These are phyloP conservation scores for Neostethus bicornis DNA, from an alignment of 2,797 vertebrate species.

Conservation along the genomic window DNA sequence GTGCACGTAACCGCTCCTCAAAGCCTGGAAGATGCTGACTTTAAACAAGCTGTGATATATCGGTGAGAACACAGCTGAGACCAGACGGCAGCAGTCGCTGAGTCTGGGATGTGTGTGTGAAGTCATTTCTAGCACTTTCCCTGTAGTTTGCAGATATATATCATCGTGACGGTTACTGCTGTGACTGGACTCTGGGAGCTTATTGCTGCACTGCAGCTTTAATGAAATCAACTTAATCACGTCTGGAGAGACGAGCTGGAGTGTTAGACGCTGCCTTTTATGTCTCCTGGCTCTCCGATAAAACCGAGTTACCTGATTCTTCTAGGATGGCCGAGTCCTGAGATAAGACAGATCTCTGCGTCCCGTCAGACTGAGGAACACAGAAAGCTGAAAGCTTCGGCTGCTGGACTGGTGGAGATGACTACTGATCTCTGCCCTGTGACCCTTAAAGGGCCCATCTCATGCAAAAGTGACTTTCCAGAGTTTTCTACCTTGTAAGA, in stretches of 20 bases:
- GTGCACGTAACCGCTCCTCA: slow-evolving; percentile 28
- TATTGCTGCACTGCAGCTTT: slow-evolving; percentile 57
- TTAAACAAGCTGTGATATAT: slow-evolving; percentile 28
- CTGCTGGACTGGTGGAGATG: slow-evolving; percentile 28
- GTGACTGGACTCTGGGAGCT: slow-evolving; percentile 39
- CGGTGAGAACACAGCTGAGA: slow-evolving; percentile 24
- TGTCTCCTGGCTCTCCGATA: slow-evolving; percentile 34
- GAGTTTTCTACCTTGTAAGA: too few species aligned
- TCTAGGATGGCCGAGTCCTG: slow-evolving; percentile 31
- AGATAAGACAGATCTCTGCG: slow-evolving; percentile 55
- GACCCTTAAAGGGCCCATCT: slow-evolving; percentile 2
- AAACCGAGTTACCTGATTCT: slow-evolving; percentile 45
- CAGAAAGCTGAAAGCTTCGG: slow-evolving; percentile 27
- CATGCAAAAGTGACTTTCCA: too few species aligned
- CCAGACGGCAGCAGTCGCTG: slow-evolving; percentile 24
- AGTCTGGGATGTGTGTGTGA: slow-evolving; percentile 32
- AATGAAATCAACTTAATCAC: slow-evolving; percentile 64
- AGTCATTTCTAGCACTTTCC: slow-evolving; percentile 30
- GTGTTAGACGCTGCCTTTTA: slow-evolving; percentile 30
- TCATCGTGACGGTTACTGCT: slow-evolving; percentile 51
- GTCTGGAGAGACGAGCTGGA: slow-evolving; percentile 37
- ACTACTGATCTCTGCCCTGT: slow-evolving; percentile 38
- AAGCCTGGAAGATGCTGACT: slow-evolving; percentile 39
- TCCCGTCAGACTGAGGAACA: slow-evolving; percentile 64
- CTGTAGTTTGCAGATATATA: slow-evolving; percentile 41